Base-by-base conservation (phyloP, 2,113 vertebrate species). In the Sciurus niger region DNA sequence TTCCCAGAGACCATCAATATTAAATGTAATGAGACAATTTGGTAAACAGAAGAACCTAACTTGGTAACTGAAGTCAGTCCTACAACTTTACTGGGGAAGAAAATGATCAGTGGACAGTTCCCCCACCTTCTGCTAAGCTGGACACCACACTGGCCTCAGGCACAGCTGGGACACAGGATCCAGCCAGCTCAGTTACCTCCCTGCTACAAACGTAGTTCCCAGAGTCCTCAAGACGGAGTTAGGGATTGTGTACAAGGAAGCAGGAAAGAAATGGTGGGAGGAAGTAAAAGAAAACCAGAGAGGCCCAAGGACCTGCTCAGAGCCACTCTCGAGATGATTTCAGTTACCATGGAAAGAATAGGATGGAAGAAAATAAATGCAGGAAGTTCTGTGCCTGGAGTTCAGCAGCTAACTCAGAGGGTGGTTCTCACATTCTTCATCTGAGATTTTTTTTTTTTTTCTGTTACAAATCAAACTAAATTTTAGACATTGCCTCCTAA, bases 401-500 rank as follows among this genome's bases (percentile, higher is more conserved):
- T 76, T 70, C 65, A 78, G 74, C 16, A 25, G 13, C 53, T 86
- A n/a, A 43, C 12, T 90, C 25, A 63, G 60, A 55, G 11, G 8
- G n/a, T 32, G 4, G 4, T 72, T 80, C 34, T 94, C 34, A 43
- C 18, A 25, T 48, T 48, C 30, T 63, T 85, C 58, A 4, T 85
- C 90, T 60, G 84, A 90, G 55, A 89, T 32, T 63, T 63, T 67
- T 85, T 65, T 37, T 37, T 84, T 48, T 84, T 78, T 85, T 48
- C 32, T 67, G 43, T 46, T 65, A 73, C 18, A 84, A 65, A 55
- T 55, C 46, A 84, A 89, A 65, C n/a, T 48, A 51, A 46, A 51
- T 65, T 89, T 89, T 79, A 72, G 82, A 25, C 32, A 10, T 46
- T 11, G 22, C n/a, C 73, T 70, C 22, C 18, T 46, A 60, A 95